A percentile compares a stretch with the other conserved stretches of the same genome.
phyloP scores from a whole-genome alignment of 2,113 vertebrate genomes.

The Lampris megalopsis region DNA sequence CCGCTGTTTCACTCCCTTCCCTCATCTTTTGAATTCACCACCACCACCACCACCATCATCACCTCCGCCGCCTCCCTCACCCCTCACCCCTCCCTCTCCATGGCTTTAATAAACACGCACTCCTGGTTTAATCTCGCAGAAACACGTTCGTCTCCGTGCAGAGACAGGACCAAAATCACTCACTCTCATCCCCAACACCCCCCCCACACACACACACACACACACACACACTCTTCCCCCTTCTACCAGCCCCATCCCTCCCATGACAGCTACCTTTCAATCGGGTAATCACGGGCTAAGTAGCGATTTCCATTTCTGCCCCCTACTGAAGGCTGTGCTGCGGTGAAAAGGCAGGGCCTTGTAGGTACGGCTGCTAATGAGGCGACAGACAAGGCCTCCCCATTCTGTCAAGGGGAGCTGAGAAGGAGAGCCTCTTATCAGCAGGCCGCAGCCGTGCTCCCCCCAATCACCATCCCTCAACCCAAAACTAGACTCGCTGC shows the following conservation, averaged over 20 bases:
- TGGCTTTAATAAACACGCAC: conserved; percentile 87
- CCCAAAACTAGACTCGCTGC: conserved; percentile 70
- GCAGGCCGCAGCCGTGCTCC: conserved; percentile 83
- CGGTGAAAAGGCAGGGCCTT: conserved; percentile 85
- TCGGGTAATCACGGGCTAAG: conserved; percentile 88
- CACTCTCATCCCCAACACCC: conserved; percentile 77
- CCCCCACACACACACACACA: conserved; percentile 59
- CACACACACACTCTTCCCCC: conserved; percentile 62
- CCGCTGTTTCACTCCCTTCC: conserved; percentile 15
- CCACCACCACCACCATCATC: too few relatives aligned
- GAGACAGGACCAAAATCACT: conserved; percentile 89
- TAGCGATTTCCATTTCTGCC: conserved; percentile 89
- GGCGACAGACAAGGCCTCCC: conserved; percentile 87
- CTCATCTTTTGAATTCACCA: conserved; percentile 47
- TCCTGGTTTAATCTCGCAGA: conserved; percentile 87
- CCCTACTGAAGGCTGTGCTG: conserved; percentile 87
- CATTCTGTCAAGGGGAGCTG: conserved; percentile 77
- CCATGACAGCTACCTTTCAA: conserved; percentile 97
- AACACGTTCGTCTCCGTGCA: conserved; percentile 87
- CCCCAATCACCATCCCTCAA: conserved; percentile 69
- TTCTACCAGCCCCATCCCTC: conserved; percentile 81
- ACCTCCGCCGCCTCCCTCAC: neutral
- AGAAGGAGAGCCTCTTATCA: conserved; percentile 87
- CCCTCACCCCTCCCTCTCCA: conserved; percentile 36
- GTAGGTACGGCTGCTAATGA: conserved; percentile 90